A percentile compares a stretch with the other conserved stretches of the same genome.
Evolutionary conservation across 2,113 vertebrate genomes (phyloP).

Genomic region (Ahaetulla prasina): DNA sequence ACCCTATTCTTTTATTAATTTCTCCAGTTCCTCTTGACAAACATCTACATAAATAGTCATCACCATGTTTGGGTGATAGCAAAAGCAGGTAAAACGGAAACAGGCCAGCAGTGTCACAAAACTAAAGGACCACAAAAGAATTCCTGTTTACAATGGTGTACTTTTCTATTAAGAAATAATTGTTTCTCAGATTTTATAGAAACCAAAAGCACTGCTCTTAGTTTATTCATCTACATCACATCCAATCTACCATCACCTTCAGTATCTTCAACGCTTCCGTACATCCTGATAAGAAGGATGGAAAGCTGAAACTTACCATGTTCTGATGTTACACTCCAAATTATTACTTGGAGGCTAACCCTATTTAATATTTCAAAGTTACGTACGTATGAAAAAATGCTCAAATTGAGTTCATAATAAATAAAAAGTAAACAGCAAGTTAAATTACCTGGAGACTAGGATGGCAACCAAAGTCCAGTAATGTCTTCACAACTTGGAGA

Average conservation of each 20-base stretch:
- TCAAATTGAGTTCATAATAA: neutral
- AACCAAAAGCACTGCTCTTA: neutral
- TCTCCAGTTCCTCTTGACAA: neutral
- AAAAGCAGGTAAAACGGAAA: neutral
- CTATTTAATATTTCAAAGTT: neutral
- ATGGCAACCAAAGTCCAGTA: conserved; percentile 96
- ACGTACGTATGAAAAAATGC: neutral
- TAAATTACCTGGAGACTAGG: conserved; percentile 92
- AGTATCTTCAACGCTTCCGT: neutral
- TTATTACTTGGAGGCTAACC: neutral
- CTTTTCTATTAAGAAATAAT: neutral
- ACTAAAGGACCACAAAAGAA: neutral
- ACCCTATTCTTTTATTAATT: neutral
- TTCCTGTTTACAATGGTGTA: neutral
- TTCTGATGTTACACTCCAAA: neutral
- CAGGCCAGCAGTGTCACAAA: neutral
- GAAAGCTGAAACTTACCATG: neutral
- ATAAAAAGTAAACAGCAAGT: neutral
- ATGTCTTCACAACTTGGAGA: conserved; percentile 95
- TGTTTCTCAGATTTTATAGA: neutral
- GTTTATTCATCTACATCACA: neutral
- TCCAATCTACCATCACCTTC: neutral
- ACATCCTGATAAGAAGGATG: neutral
- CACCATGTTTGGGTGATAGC: neutral
- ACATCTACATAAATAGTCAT: neutral